Evolutionary conservation across 1,140 invertebrate species (phyloP).

Genomic region (Camponotus pennsylvanicus): DNA sequence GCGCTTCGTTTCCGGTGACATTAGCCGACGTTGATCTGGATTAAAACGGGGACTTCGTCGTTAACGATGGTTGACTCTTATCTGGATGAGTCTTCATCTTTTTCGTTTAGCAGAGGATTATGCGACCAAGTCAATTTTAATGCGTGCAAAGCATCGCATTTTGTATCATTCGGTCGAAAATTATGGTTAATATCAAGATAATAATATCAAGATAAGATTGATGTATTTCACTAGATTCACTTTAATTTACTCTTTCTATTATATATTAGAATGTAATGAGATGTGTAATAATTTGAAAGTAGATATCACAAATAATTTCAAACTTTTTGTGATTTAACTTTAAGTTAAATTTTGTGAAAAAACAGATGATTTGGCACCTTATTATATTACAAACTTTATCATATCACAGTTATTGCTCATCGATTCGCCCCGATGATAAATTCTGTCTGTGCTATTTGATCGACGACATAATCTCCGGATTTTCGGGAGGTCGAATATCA

Average conservation of each 20-base stretch:
- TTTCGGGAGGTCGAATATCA: slow-evolving; percentile 10
- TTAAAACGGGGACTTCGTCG: slow-evolving; percentile 8
- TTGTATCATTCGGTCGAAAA: background rate
- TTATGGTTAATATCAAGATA: too few relatives aligned
- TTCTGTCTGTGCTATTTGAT: slow-evolving; percentile 18
- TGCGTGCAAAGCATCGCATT: background rate
- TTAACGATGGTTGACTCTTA: slow-evolving; percentile 47
- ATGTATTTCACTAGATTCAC: background rate
- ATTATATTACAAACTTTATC: background rate
- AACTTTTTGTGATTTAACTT: background rate
- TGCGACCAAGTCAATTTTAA: slow-evolving; percentile 18
- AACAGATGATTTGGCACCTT: too few relatives aligned
- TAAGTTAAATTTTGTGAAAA: too few relatives aligned
- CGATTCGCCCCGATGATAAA: background rate
- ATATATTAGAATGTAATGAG: background rate
- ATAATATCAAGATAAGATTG: slow-evolving; percentile 3
- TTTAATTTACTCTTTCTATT: background rate
- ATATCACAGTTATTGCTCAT: background rate
- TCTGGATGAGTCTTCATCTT: background rate
- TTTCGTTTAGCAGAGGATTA: background rate
- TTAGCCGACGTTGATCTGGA: slow-evolving; percentile 41
- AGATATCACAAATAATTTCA: background rate
- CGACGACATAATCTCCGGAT: slow-evolving; percentile 15
- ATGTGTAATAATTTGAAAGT: background rate
- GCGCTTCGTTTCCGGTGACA: slow-evolving; percentile 64